A percentile compares a stretch with the other conserved stretches of the same genome.
phyloP scores from a whole-genome alignment of 2,113 vertebrate genomes.

The Semnornis frantzii region DNA sequence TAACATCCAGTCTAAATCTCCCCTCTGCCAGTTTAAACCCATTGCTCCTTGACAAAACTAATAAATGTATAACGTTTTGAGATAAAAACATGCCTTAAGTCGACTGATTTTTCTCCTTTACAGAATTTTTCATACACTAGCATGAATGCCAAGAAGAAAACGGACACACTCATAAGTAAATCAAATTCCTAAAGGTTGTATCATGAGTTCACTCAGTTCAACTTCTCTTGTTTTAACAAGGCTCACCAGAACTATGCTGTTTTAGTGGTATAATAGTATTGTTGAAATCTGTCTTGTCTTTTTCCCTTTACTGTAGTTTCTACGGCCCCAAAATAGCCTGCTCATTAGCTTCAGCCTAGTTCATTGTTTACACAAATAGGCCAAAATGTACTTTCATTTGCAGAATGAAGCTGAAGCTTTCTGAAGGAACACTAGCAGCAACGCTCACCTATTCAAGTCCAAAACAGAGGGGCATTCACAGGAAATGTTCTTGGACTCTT shows the following conservation, averaged over 20 bases:
- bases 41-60: not conserved
- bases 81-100: not conserved
- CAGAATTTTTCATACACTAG: not conserved
- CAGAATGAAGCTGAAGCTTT: slow-evolving; percentile 53
- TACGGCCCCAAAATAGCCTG: slow-evolving; percentile 69
- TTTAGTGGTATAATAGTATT: slow-evolving; percentile 50
- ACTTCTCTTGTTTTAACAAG: slow-evolving; percentile 25
- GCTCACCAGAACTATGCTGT: slow-evolving; percentile 48
- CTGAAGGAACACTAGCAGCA: slow-evolving; percentile 58
- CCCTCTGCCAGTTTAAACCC: no score
- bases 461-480: slow-evolving; percentile 59
- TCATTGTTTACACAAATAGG: slow-evolving; percentile 74
- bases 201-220: not conserved
- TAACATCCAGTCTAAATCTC: no score
- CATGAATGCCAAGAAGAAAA: slow-evolving; percentile 25
- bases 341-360: slow-evolving; percentile 71
- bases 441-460: slow-evolving; percentile 71
- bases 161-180: slow-evolving; percentile 34
- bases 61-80: not conserved
- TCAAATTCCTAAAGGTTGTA: slow-evolving; percentile 34
- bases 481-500: slow-evolving; percentile 44
- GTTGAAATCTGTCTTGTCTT: slow-evolving; percentile 51
- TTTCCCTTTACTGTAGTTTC: slow-evolving; percentile 52
- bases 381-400: slow-evolving; percentile 69
- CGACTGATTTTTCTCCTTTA: not conserved